Percentiles rank a stretch among this genome's conserved stretches.
These are phyloP conservation scores for Marisa cornuarietis DNA, from an alignment of 1,140 invertebrate genomes.

Conservation along the genomic window DNA sequence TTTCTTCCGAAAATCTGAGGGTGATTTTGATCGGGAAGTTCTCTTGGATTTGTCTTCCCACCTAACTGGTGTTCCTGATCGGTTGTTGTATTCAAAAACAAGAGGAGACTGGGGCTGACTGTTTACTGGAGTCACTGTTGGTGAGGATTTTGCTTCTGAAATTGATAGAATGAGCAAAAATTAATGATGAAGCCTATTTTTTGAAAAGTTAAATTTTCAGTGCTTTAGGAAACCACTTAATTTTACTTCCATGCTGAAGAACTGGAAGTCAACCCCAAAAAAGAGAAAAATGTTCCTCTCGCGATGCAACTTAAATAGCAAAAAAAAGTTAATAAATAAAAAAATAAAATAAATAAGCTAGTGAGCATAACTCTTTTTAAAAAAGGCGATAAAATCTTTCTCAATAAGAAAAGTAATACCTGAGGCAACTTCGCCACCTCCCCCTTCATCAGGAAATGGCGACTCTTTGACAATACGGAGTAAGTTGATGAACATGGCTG, in stretches of 20 bases:
- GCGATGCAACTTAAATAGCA: too few relatives aligned
- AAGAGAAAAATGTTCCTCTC: too few relatives aligned
- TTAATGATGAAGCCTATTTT: neutral
- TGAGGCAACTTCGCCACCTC: conserved; percentile 6
- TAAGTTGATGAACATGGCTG: conserved; percentile 66
- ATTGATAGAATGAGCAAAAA: neutral
- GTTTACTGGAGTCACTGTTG: conserved; percentile 15
- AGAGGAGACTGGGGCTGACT: conserved; percentile 14
- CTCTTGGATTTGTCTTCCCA: conserved; percentile 17
- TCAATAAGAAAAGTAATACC: too few relatives aligned
- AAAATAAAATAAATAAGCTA: too few relatives aligned
- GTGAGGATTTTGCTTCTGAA: conserved; percentile 12
- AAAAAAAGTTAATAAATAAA: too few relatives aligned
- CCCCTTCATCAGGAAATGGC: conserved; percentile 9
- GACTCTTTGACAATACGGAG: conserved; percentile 51
- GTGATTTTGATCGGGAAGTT: conserved; percentile 33
- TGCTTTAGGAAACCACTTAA: too few relatives aligned
- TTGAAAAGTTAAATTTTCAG: too few relatives aligned
- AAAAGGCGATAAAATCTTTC: too few relatives aligned
- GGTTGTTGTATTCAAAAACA: conserved; percentile 34
- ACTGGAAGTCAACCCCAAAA: too few relatives aligned
- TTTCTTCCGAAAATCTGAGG: conserved; percentile 16
- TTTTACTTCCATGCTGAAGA: too few relatives aligned
- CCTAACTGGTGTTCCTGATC: conserved; percentile 24
- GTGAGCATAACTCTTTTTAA: too few relatives aligned